phyloP scores from a whole-genome alignment of 2,797 vertebrate species.

The Onychomys torridus region DNA sequence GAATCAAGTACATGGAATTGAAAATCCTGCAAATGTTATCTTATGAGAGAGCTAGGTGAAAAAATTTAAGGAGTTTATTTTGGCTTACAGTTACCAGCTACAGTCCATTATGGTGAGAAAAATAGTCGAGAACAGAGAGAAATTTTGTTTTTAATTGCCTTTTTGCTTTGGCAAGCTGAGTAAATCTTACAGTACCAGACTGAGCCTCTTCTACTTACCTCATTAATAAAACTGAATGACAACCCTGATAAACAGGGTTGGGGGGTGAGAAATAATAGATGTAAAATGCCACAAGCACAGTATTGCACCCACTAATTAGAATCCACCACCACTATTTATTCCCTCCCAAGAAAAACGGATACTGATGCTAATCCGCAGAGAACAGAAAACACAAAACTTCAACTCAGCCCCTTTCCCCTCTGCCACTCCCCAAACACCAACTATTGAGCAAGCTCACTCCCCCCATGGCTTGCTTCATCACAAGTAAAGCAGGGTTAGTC shows the following conservation, averaged over 20 bases:
- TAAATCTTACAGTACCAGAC: neutral
- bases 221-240: neutral
- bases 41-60: neutral
- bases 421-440: neutral
- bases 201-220: neutral
- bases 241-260: neutral
- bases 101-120: neutral
- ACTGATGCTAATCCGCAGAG: neutral
- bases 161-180: neutral
- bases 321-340: neutral
- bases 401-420: neutral
- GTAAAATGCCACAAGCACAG: neutral
- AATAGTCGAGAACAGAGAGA: neutral
- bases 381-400: neutral
- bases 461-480: neutral
- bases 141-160: neutral
- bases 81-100: neutral
- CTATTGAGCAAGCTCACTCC: neutral
- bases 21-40: neutral
- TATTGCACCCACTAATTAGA: neutral
- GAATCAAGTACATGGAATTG: neutral
- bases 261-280: neutral
- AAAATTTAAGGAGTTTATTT: neutral
- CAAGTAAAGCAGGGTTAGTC: neutral
- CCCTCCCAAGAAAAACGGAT: neutral